Conservation (phyloP, 2,113 vertebrate species). For the Grantiella picta region DNA sequence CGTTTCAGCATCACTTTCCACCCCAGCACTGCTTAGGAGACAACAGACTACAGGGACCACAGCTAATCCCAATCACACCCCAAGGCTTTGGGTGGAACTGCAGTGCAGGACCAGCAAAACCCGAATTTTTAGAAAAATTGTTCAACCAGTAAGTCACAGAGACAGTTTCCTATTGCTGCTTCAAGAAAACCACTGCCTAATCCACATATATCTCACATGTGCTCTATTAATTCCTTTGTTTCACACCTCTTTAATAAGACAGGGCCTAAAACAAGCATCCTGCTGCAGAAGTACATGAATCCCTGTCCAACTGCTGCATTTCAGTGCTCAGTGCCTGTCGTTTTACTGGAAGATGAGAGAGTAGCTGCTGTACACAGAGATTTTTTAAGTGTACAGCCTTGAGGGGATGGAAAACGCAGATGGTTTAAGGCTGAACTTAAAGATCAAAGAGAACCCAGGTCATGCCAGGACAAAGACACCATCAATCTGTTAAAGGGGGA, state of each 20-base stretch:
- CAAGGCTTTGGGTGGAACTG: rapidly evolving
- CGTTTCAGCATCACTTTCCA: background rate
- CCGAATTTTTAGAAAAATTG: background rate
- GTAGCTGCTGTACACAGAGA: background rate
- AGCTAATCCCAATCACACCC: background rate
- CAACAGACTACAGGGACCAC: background rate
- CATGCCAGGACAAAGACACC: constrained; percentile 7
- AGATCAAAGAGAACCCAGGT: constrained; percentile 12
- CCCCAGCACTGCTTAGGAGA: background rate
- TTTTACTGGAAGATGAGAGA: background rate
- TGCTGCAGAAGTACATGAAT: background rate
- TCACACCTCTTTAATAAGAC: background rate
- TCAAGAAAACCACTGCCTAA: background rate
- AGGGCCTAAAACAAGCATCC: background rate
- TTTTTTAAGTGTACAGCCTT: background rate
- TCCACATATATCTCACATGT: background rate
- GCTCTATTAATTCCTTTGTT: background rate
- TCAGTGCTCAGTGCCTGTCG: rapidly evolving
- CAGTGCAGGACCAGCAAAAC: background rate
- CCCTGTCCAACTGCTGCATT: background rate
- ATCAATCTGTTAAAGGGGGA: background rate
- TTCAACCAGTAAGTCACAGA: background rate
- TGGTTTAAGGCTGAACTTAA: background rate
- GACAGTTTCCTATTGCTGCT: background rate
- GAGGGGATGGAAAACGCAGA: constrained; percentile 1